phyloP scores from a whole-genome alignment of 2,888 invertebrate genomes.

The Eulithis testata region DNA sequence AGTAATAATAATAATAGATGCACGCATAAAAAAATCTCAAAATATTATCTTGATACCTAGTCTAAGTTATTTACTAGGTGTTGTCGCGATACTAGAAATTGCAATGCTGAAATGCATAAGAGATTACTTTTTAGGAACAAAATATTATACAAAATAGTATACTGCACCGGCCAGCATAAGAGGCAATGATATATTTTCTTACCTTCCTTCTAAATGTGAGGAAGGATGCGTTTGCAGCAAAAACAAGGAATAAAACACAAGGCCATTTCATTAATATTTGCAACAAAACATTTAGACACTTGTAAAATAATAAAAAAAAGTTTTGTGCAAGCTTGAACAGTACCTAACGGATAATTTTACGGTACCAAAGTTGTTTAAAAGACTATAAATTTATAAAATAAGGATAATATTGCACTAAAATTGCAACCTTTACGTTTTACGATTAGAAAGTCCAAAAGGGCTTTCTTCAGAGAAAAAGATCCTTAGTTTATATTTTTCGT shows the following conservation, averaged over 20 bases:
- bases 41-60: too few species aligned
- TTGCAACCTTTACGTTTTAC: slow-evolving; percentile 54
- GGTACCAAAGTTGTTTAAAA: slow-evolving; percentile 31
- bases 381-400: slow-evolving; percentile 31
- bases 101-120: too few species aligned
- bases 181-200: too few species aligned
- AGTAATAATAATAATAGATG: too few species aligned
- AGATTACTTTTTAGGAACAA: too few species aligned
- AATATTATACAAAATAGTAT: too few species aligned
- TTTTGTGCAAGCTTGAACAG: slow-evolving; percentile 34
- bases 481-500: slow-evolving; percentile 5
- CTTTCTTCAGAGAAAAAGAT: slow-evolving; percentile 29
- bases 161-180: too few species aligned
- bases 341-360: slow-evolving; percentile 29
- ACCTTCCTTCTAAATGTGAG: neutral
- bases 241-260: slow-evolving; percentile 9
- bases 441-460: slow-evolving; percentile 56
- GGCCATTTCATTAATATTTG: slow-evolving; percentile 5
- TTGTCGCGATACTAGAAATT: too few species aligned
- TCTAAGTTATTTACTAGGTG: too few species aligned
- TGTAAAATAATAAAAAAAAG: slow-evolving; percentile 33
- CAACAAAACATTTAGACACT: slow-evolving; percentile 14
- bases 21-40: too few species aligned
- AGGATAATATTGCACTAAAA: slow-evolving; percentile 47
- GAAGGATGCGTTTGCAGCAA: neutral